Evolutionary conservation across 2,888 invertebrate species (phyloP), one percentile per base, ranked within the genome.

Genomic region (Ecdyonurus torrentis): DNA sequence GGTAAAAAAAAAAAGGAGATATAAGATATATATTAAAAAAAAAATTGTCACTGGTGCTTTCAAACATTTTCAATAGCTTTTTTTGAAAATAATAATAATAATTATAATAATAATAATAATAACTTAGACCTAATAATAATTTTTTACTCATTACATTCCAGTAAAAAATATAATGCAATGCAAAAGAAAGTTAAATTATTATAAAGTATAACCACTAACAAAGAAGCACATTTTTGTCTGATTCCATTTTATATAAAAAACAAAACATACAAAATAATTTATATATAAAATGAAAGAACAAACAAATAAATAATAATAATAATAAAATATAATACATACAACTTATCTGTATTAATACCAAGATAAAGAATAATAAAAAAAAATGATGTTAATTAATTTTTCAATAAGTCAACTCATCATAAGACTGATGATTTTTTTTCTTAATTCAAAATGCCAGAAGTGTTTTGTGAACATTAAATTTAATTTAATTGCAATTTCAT

Each of bases 341-440:
- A 10, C 5, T 37, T 10, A 37, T 37, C 37, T 37, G 5, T 10
- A 37, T 37, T 37, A 37, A 37, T 37, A 37, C 5, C 7, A 37
- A 37, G 5, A 37, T 37, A 37, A n/a, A n/a, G n/a, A n/a, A 37
- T 37, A 37, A 37, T 37, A 37, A 37, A 5, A 37, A 37, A 37
- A 37, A 37, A 37, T 37, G n/a, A 37, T 37, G 37, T 15, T 37
- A 37, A 10, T 37, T 37, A 37, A 37, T 37, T 37, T 37, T 37
- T 37, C 37, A 37, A 37, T 37, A 37, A 37, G 37, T 37, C 37
- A 55, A 55, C 55, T 55, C 55, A 55, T 55, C 55, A 55, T 55
- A 55, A 55, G 55, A 55, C 55, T 55, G 55, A 55, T 55, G 55
- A 55, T 37, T 37, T 37, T 37, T 37, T 37, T 37, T 37, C 37